These are phyloP conservation scores for Phania funesta DNA, from an alignment of 2,888 invertebrate species.

Conservation along the genomic window DNA sequence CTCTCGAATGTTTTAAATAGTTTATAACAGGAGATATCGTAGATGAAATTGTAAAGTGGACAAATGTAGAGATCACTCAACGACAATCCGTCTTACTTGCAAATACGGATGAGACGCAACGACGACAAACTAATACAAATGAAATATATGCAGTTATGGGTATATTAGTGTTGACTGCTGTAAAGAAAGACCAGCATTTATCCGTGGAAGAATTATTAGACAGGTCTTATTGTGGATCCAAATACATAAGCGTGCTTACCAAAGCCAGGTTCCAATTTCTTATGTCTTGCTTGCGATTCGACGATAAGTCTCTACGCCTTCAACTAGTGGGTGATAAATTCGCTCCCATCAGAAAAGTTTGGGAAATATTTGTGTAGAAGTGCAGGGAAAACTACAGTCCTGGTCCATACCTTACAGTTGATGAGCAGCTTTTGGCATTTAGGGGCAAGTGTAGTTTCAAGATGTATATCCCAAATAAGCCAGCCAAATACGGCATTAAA, in stretches of 20 bases:
- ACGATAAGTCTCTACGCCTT: not conserved
- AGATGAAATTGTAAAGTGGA: constrained; percentile 40
- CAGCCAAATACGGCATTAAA: too few relatives aligned
- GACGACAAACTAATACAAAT: not conserved
- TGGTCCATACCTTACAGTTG: constrained; percentile 4
- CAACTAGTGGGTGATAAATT: not conserved
- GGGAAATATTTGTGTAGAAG: not conserved
- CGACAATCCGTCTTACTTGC: not conserved
- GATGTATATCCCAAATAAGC: not conserved
- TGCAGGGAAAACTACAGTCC: not conserved
- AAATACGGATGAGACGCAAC: not conserved
- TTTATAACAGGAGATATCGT: constrained; percentile 39
- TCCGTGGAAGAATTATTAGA: not conserved
- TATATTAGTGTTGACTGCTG: constrained; percentile 3
- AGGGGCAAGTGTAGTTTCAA: constrained; percentile 1
- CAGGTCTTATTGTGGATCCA: not conserved
- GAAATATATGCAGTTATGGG: not conserved
- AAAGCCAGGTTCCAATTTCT: not conserved
- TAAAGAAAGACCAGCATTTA: not conserved
- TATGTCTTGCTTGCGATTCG: not conserved
- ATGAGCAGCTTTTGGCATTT: constrained; percentile 16
- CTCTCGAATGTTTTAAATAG: constrained; percentile 35
- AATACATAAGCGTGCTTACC: not conserved
- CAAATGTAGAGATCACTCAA: not conserved
- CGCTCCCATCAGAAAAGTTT: not conserved